A percentile compares a stretch with the other conserved stretches of the same genome.
phyloP scores from a whole-genome alignment of 1,140 invertebrate species.

The Cheumatopsyche charites region DNA sequence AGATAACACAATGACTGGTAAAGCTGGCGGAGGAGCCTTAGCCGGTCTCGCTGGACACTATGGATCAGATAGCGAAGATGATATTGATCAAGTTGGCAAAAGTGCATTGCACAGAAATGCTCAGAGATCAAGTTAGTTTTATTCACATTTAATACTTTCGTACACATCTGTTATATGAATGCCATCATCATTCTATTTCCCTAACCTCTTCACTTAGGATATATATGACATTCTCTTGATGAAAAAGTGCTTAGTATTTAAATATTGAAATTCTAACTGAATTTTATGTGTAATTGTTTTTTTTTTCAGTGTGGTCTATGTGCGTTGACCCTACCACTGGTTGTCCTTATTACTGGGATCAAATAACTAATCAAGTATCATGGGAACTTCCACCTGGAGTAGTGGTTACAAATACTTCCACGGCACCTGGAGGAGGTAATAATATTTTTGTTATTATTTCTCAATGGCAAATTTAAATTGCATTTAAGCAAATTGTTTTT shows the following conservation, averaged over 20 bases:
- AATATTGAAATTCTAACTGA: neutral
- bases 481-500: neutral
- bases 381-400: constrained; percentile 60
- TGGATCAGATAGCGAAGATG: constrained; percentile 29
- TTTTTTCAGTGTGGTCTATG: constrained; percentile 57
- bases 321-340: constrained; percentile 60
- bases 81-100: neutral
- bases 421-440: neutral
- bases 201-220: neutral
- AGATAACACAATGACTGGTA: neutral
- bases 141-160: no score
- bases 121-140: no score
- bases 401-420: neutral
- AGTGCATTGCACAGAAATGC: no score
- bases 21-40: constrained; percentile 15
- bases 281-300: constrained; percentile 9
- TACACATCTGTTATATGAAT: no score
- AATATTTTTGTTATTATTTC: neutral
- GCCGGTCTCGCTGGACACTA: constrained; percentile 33
- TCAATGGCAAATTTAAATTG: neutral
- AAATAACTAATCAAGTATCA: constrained; percentile 59
- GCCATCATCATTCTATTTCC: neutral
- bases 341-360: constrained; percentile 62
- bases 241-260: neutral
- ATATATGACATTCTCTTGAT: neutral